Conservation (phyloP, 2,113 vertebrate genomes). For the Chiloscyllium plagiosum region DNA sequence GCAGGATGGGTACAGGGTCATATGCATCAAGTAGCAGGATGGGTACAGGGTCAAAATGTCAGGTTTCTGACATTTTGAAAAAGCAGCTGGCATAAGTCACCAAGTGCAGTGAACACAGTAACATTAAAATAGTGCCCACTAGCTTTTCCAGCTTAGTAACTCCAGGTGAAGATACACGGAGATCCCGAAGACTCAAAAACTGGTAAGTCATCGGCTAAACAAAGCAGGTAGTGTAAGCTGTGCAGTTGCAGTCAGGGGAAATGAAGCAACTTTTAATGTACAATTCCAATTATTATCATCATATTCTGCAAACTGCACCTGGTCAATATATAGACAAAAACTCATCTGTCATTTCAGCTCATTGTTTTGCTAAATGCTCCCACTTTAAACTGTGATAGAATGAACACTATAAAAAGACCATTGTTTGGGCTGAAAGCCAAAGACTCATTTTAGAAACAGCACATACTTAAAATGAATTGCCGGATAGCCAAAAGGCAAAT, state of each 20-base stretch:
- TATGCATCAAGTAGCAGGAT: too few species aligned
- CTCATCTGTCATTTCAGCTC: not conserved
- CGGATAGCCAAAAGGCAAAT: not conserved
- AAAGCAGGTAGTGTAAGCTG: not conserved
- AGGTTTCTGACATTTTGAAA: not conserved
- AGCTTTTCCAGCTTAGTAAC: not conserved
- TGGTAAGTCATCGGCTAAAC: not conserved
- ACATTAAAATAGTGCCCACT: not conserved
- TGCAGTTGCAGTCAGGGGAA: not conserved
- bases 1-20: not conserved
- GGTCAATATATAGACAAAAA: not conserved
- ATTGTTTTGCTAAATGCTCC: not conserved
- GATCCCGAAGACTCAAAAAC: not conserved
- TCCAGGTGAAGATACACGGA: not conserved
- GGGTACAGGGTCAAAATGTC: too few species aligned
- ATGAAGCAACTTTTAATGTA: not conserved
- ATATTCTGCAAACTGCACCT: not conserved
- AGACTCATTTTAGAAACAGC: too few species aligned
- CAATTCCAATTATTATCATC: not conserved
- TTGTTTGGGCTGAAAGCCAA: not conserved
- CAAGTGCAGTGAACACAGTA: not conserved
- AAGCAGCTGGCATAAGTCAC: not conserved
- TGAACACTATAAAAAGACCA: not conserved
- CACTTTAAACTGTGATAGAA: not conserved
- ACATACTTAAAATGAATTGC: too few species aligned